Percentiles rank a stretch among this genome's conserved stretches.
Conservation (phyloP, 2,797 vertebrate species). For the Acanthurus tractus region DNA sequence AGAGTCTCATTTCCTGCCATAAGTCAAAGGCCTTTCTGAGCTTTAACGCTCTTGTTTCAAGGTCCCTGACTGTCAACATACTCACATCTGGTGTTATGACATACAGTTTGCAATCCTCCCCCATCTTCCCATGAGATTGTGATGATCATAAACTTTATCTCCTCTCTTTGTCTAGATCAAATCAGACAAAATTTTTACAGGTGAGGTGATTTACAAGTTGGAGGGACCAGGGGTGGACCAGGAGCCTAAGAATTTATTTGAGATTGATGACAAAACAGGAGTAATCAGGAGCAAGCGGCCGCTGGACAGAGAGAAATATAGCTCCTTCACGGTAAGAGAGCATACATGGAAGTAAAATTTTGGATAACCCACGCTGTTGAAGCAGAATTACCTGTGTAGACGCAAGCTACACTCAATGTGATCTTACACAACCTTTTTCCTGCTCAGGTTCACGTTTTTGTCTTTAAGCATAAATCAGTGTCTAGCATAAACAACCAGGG, state of each 20-base stretch:
- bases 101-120: constrained; percentile 38
- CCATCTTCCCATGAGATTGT: constrained; percentile 21
- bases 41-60: constrained; percentile 49
- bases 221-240: constrained; percentile 96
- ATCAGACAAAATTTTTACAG: constrained; percentile 93
- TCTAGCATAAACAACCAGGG: constrained; percentile 64
- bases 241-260: constrained; percentile 93
- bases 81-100: constrained; percentile 69
- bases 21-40: constrained; percentile 49
- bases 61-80: constrained; percentile 46
- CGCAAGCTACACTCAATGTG: constrained; percentile 14
- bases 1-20: constrained; percentile 52
- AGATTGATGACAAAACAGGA: constrained; percentile 93
- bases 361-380: constrained; percentile 26
- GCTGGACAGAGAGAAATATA: constrained; percentile 93
- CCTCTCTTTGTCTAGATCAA: constrained; percentile 88
- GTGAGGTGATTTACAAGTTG: constrained; percentile 95
- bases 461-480: constrained; percentile 60
- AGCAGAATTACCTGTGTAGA: constrained; percentile 17
- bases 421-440: constrained; percentile 21
- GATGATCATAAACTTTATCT: constrained; percentile 39
- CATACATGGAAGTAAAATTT: constrained; percentile 15
- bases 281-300: constrained; percentile 91
- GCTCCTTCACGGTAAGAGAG: constrained; percentile 89
- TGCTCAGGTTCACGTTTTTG: constrained; percentile 49